Evolutionary conservation across 30 jellyfish, hydroid and myxozoan species (phyloP).

Genomic region (Chironex yamaguchii): DNA sequence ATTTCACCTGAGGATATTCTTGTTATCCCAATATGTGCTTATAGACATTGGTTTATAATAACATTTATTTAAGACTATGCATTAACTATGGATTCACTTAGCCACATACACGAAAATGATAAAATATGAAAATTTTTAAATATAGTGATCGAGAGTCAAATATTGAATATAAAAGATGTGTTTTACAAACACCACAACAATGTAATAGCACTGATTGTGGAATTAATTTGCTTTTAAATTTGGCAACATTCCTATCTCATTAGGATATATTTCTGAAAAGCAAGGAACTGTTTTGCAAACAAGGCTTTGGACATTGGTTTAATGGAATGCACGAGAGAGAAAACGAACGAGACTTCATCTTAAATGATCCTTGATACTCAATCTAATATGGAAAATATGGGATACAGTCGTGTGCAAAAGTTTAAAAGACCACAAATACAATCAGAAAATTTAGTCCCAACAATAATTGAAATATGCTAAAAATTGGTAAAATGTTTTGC

Average conservation of each 20-base stretch:
- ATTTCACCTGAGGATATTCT: slow-evolving; percentile 13
- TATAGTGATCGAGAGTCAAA: not conserved
- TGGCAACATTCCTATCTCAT: not conserved
- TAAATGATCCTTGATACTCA: not conserved
- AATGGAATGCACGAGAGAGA: slow-evolving; percentile 25
- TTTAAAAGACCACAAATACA: too few relatives aligned
- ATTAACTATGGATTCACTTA: slow-evolving; percentile 42
- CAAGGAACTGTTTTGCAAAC: not conserved
- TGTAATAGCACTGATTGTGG: slow-evolving; percentile 44
- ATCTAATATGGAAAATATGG: not conserved
- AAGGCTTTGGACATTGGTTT: slow-evolving; percentile 17
- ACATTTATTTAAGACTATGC: slow-evolving; percentile 13
- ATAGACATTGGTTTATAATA: slow-evolving; percentile 42
- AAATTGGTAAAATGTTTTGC: too few relatives aligned
- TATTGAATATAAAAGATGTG: not conserved
- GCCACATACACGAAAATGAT: slow-evolving; percentile 3
- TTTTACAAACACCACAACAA: slow-evolving; percentile 33
- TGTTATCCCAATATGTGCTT: slow-evolving; percentile 33
- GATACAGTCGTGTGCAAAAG: too few relatives aligned
- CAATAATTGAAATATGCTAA: too few relatives aligned
- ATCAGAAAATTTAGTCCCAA: too few relatives aligned
- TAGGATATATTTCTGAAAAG: not conserved
- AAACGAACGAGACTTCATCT: not conserved
- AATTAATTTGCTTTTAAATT: slow-evolving; percentile 4
- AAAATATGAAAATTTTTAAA: not conserved